A percentile compares a stretch with the other conserved stretches of the same genome.
Evolutionary conservation across 2,113 vertebrate species (phyloP).

Genomic region (Eurypyga helias): DNA sequence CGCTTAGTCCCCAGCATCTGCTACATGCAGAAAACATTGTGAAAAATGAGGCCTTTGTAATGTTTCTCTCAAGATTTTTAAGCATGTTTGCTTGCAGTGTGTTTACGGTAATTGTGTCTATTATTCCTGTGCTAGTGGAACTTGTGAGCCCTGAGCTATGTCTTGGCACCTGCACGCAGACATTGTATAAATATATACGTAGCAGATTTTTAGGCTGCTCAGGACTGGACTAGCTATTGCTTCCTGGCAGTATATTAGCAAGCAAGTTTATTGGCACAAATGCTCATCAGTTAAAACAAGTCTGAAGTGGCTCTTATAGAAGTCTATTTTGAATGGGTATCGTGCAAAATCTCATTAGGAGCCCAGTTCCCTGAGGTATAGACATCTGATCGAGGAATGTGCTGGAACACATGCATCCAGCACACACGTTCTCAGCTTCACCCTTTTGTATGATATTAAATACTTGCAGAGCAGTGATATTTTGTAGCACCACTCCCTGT

Average conservation of each 20-base stretch:
- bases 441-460: background rate
- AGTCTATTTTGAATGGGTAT: background rate
- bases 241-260: background rate
- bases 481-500: background rate
- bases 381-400: constrained; percentile 1
- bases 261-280: background rate
- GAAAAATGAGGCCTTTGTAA: background rate
- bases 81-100: background rate
- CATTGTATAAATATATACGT: background rate
- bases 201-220: background rate
- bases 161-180: background rate
- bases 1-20: background rate
- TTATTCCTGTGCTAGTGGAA: background rate
- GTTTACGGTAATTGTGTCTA: background rate
- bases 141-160: background rate
- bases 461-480: background rate
- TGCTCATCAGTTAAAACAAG: background rate
- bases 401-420: background rate
- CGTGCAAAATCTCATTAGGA: background rate
- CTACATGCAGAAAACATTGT: background rate
- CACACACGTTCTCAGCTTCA: background rate
- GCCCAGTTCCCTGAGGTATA: background rate
- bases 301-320: background rate
- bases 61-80: background rate
- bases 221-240: background rate